Percentiles rank a stretch among this genome's conserved stretches.
Conservation (phyloP, 2,113 vertebrate genomes). For the Laterallus jamaicensis region DNA sequence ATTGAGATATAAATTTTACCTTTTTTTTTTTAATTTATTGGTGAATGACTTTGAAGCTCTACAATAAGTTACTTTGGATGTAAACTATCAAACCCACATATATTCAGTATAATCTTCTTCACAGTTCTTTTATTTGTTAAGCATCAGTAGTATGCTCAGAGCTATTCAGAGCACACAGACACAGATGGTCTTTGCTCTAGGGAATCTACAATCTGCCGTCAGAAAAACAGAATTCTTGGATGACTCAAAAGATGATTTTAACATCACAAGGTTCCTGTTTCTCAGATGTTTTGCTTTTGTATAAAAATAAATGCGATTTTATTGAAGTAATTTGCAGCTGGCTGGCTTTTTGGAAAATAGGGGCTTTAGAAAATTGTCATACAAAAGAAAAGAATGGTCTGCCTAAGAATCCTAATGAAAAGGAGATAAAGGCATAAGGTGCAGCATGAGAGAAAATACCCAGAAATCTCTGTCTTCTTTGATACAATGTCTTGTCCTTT, state of each 20-base stretch:
- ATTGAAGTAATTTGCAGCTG: neutral
- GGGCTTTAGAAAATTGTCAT: neutral
- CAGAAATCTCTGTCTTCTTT: neutral
- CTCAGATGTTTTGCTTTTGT: neutral
- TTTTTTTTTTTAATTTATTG: neutral
- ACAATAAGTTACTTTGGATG: neutral
- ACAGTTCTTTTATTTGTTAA: constrained; percentile 20
- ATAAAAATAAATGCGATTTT: neutral
- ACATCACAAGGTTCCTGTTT: neutral
- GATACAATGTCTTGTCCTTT: neutral
- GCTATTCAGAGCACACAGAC: neutral
- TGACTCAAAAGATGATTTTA: neutral
- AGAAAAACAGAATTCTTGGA: neutral
- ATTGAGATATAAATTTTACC: neutral
- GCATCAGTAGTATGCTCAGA: neutral
- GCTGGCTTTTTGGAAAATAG: neutral
- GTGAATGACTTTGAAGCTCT: neutral
- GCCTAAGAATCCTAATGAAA: neutral
- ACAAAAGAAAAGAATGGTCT: neutral
- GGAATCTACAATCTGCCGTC: neutral
- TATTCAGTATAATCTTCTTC: neutral
- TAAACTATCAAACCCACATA: neutral
- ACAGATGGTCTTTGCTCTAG: neutral
- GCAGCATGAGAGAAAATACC: neutral
- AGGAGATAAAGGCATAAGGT: neutral